A percentile compares a stretch with the other conserved stretches of the same genome.
These are phyloP conservation scores for Ceramica pisi DNA, from an alignment of 2,888 invertebrate species.

Conservation along the genomic window DNA sequence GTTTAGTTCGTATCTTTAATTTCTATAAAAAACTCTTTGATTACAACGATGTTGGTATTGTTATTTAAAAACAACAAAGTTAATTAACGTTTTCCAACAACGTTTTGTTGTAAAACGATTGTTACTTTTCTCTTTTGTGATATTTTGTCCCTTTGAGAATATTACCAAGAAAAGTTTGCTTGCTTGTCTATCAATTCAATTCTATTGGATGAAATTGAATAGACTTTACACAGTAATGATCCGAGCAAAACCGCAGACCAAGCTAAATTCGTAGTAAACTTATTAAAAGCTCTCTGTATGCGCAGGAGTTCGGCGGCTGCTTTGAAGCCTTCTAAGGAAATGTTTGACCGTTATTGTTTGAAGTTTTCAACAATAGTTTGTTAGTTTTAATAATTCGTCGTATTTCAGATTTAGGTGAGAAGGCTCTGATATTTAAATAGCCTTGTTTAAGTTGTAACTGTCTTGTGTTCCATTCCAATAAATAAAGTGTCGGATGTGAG, in stretches of 20 bases:
- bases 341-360: slow-evolving; percentile 52
- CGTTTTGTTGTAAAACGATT: too few species aligned
- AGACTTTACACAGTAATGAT: not conserved
- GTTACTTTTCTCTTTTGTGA: too few species aligned
- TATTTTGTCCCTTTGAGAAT: too few species aligned
- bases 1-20: too few species aligned
- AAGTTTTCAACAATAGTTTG: slow-evolving; percentile 41
- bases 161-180: not conserved
- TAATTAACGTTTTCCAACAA: too few species aligned
- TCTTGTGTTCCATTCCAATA: not conserved
- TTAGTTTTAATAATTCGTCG: slow-evolving; percentile 51
- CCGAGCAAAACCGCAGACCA: slow-evolving; percentile 41
- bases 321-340: slow-evolving; percentile 55
- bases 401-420: slow-evolving; percentile 14
- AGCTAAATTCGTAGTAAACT: slow-evolving; percentile 27
- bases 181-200: not conserved
- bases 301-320: slow-evolving; percentile 55
- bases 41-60: too few species aligned
- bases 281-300: slow-evolving; percentile 59
- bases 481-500: not conserved
- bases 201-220: not conserved
- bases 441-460: not conserved
- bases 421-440: slow-evolving; percentile 25
- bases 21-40: too few species aligned
- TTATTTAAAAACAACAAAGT: too few species aligned